Conservation (phyloP, 2,888 invertebrate species). For the Zygaena filipendulae region DNA sequence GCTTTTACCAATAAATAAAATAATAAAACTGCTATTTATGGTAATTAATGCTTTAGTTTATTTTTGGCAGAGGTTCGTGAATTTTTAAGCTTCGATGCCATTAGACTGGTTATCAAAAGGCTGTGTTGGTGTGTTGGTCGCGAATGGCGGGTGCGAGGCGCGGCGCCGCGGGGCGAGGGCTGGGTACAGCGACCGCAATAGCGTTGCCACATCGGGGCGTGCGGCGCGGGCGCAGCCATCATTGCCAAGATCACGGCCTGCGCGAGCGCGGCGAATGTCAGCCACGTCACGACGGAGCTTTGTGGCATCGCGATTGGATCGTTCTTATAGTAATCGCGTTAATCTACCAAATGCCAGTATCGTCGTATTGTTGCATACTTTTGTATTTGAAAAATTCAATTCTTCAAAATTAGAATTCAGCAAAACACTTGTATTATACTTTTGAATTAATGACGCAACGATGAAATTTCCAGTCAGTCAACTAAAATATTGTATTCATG, state of each 20-base stretch:
- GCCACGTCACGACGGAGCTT: constrained; percentile 63
- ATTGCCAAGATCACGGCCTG: constrained; percentile 73
- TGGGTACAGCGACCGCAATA: constrained; percentile 64
- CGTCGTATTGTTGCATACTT: no score
- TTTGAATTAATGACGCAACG: no score
- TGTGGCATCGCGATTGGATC: constrained; percentile 54
- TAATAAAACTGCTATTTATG: no score
- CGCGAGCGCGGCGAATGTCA: constrained; percentile 63
- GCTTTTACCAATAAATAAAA: no score
- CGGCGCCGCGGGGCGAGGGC: constrained; percentile 24
- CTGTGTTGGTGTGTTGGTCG: constrained; percentile 25
- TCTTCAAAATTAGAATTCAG: no score
- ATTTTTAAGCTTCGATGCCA: neutral
- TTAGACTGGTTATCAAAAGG: constrained; percentile 56
- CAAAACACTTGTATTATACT: no score
- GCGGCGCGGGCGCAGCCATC: constrained; percentile 36
- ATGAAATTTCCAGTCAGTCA: no score
- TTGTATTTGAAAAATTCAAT: no score
- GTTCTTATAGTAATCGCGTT: no score
- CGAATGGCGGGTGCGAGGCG: constrained; percentile 21
- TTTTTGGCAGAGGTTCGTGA: neutral
- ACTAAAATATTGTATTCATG: no score
- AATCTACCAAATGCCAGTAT: no score
- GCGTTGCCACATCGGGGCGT: constrained; percentile 35
- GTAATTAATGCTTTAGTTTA: no score